These are phyloP conservation scores for Erinaceus europaeus DNA, from an alignment of 2,113 vertebrate species.

Conservation along the genomic window DNA sequence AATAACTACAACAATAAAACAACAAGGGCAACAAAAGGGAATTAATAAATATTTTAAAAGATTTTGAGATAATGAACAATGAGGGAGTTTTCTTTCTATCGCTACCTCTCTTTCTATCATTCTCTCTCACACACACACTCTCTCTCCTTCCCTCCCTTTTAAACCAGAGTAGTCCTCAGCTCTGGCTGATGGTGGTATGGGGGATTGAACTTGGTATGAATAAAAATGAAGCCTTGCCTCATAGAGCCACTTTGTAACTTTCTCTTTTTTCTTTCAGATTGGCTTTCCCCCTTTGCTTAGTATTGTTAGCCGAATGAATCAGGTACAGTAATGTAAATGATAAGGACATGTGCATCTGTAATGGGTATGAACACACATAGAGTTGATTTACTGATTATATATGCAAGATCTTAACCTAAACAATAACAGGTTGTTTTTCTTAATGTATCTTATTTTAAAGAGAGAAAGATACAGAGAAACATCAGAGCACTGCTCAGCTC, in stretches of 20 bases:
- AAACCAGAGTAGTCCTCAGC: too few species aligned
- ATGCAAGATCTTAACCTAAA: background rate
- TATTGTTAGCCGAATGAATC: constrained; percentile 95
- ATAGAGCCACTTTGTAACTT: background rate
- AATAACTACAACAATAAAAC: too few species aligned
- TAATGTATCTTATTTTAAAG: too few species aligned
- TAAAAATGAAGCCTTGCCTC: background rate
- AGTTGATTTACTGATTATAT: background rate
- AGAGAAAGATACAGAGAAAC: too few species aligned
- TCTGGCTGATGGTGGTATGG: too few species aligned
- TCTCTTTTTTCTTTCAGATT: constrained; percentile 82
- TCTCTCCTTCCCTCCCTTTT: too few species aligned
- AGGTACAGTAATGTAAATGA: constrained; percentile 83
- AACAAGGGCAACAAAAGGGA: too few species aligned
- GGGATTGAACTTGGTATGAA: background rate
- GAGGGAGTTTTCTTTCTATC: constrained; percentile 21
- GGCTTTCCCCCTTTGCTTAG: constrained; percentile 97
- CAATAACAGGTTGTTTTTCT: too few species aligned
- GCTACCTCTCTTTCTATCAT: too few species aligned
- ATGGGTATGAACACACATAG: background rate
- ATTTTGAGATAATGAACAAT: background rate
- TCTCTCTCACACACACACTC: too few species aligned
- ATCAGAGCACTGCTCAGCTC: too few species aligned
- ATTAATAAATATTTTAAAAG: too few species aligned
- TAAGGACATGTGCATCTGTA: background rate